Conservation (phyloP, 2,797 vertebrate genomes). For the Muraenolepis orangiensis region DNA sequence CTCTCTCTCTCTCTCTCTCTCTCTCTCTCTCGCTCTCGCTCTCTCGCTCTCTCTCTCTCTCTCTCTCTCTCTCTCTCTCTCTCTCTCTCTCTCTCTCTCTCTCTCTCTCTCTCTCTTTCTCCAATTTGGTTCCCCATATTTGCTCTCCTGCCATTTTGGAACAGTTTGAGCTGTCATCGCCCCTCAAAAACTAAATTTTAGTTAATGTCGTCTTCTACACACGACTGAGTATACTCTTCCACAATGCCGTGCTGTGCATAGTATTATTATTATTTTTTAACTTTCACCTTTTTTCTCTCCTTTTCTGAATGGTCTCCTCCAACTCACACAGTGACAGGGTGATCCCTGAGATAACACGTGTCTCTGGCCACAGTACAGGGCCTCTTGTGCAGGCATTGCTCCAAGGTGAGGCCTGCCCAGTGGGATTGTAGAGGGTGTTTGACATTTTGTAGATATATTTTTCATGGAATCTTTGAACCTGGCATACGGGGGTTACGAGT, state of each 20-base stretch:
- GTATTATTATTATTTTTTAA: too few species aligned
- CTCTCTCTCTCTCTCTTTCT: background rate
- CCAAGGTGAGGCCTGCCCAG: background rate
- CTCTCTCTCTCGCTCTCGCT: too few species aligned
- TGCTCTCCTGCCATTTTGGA: constrained; percentile 6
- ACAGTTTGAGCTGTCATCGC: constrained; percentile 22
- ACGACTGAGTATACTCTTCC: background rate
- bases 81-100: constrained; percentile 6
- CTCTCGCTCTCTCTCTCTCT: too few species aligned
- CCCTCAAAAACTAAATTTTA: constrained; percentile 19
- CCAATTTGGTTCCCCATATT: constrained; percentile 3
- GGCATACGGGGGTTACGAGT: too few species aligned
- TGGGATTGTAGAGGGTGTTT: background rate
- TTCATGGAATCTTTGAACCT: constrained; percentile 12
- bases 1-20: too few species aligned
- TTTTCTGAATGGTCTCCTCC: constrained; percentile 15
- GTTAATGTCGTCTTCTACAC: background rate
- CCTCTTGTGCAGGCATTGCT: background rate
- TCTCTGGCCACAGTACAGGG: background rate
- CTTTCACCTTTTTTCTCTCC: too few species aligned
- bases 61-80: too few species aligned
- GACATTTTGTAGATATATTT: background rate
- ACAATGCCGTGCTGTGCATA: too few species aligned
- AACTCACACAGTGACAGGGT: background rate
- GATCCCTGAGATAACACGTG: background rate